Percentiles rank a stretch among this genome's conserved stretches.
Conservation (phyloP, 2,888 invertebrate genomes). For the Melinaea marsaeus region DNA sequence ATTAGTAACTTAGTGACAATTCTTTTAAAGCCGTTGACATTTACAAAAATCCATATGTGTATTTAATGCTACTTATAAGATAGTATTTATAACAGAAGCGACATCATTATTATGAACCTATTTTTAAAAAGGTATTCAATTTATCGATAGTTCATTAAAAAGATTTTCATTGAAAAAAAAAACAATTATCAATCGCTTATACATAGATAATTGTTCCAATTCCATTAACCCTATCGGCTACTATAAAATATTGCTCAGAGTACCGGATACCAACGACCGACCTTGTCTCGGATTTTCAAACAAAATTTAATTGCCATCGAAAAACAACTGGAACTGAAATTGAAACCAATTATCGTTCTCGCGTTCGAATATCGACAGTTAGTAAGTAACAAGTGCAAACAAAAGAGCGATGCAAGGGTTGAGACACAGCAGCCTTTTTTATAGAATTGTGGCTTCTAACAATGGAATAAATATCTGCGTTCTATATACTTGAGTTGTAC, state of each 20-base stretch:
- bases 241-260: slow-evolving; percentile 3
- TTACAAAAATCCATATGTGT: too few species aligned
- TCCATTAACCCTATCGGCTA: background rate
- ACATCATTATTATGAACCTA: too few species aligned
- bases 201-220: background rate
- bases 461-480: too few species aligned
- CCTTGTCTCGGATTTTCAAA: slow-evolving; percentile 38
- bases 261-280: slow-evolving; percentile 9
- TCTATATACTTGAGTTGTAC: too few species aligned
- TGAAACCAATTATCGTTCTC: slow-evolving; percentile 61
- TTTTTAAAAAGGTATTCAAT: too few species aligned
- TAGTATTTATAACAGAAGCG: too few species aligned
- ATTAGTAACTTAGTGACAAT: background rate
- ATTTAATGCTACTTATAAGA: too few species aligned
- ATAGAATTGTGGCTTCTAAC: too few species aligned
- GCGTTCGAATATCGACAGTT: slow-evolving; percentile 70
- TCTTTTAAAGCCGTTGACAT: too few species aligned
- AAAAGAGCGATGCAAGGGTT: slow-evolving; percentile 41
- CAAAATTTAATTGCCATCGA: slow-evolving; percentile 69
- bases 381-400: slow-evolving; percentile 68
- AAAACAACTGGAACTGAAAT: slow-evolving; percentile 37
- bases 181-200: background rate
- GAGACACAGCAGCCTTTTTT: slow-evolving; percentile 34
- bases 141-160: background rate
- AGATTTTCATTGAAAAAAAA: background rate